These are phyloP conservation scores for Isurus oxyrinchus DNA, from an alignment of 2,113 vertebrate species.

Conservation along the genomic window DNA sequence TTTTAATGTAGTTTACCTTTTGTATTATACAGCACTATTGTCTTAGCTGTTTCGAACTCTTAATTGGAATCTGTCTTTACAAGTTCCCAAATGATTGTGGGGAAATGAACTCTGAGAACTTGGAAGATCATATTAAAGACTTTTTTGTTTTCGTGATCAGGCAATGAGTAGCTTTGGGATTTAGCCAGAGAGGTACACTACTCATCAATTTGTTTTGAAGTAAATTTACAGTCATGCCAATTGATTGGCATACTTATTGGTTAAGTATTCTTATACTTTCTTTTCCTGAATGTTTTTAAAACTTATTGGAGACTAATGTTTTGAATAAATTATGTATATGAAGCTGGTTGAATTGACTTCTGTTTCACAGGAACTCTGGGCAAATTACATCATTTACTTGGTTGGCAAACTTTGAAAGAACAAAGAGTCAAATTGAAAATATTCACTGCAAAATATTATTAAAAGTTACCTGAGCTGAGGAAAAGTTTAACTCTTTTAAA, in stretches of 20 bases:
- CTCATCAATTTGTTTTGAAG: not conserved
- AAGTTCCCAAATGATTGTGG: not conserved
- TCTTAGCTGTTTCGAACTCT: not conserved
- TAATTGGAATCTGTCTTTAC: not conserved
- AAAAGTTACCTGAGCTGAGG: not conserved
- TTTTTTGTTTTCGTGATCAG: not conserved
- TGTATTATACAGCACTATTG: not conserved
- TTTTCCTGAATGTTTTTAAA: not conserved
- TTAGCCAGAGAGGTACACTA: not conserved
- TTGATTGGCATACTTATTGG: not conserved
- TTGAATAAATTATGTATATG: not conserved
- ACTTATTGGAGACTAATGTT: not conserved
- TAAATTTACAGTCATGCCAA: not conserved
- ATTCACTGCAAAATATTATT: not conserved
- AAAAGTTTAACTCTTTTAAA: not conserved
- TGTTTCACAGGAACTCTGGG: not conserved
- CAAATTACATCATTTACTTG: not conserved
- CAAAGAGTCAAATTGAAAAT: not conserved
- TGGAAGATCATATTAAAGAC: not conserved
- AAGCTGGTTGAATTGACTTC: not conserved
- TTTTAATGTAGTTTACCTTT: not conserved
- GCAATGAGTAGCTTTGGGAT: not conserved
- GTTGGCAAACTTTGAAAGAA: not conserved
- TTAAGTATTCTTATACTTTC: not conserved
- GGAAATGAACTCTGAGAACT: not conserved